These are phyloP conservation scores for Heliconius erato DNA, from an alignment of 2,888 invertebrate genomes.

Conservation along the genomic window DNA sequence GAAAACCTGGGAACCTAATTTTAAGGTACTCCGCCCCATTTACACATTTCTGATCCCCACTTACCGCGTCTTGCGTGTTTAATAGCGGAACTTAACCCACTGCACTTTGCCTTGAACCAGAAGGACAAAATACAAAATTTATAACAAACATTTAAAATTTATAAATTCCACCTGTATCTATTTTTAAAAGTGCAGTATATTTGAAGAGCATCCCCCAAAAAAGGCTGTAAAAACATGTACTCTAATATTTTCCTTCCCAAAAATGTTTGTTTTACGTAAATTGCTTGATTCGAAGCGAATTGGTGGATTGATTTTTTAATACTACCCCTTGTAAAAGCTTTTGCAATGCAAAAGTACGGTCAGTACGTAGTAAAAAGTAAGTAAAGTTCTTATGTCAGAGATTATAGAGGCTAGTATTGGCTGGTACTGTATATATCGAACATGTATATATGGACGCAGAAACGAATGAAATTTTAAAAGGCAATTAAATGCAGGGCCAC, in stretches of 20 bases:
- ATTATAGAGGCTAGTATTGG: conserved; percentile 23
- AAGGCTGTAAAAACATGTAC: conserved; percentile 1
- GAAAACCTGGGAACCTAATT: too few relatives aligned
- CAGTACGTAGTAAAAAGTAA: neutral
- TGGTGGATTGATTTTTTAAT: conserved; percentile 45
- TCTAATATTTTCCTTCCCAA: conserved; percentile 19
- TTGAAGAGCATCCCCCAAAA: neutral
- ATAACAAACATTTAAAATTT: too few relatives aligned
- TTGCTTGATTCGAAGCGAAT: conserved; percentile 37
- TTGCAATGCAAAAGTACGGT: neutral
- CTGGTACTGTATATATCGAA: conserved; percentile 5
- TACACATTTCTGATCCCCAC: too few relatives aligned
- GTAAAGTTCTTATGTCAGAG: conserved; percentile 10
- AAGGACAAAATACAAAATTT: too few relatives aligned
- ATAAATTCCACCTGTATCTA: neutral
- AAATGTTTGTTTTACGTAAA: conserved; percentile 35
- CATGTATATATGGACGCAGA: conserved; percentile 20
- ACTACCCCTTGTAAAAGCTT: conserved; percentile 38
- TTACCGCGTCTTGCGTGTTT: too few relatives aligned
- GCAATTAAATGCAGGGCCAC: conserved; percentile 45
- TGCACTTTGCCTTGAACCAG: too few relatives aligned
- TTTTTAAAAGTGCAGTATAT: neutral
- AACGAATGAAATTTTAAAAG: conserved; percentile 48
- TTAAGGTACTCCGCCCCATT: too few relatives aligned
- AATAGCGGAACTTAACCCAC: too few relatives aligned